Conservation (phyloP, 1,140 invertebrate genomes). For the Drosophila funebris region DNA sequence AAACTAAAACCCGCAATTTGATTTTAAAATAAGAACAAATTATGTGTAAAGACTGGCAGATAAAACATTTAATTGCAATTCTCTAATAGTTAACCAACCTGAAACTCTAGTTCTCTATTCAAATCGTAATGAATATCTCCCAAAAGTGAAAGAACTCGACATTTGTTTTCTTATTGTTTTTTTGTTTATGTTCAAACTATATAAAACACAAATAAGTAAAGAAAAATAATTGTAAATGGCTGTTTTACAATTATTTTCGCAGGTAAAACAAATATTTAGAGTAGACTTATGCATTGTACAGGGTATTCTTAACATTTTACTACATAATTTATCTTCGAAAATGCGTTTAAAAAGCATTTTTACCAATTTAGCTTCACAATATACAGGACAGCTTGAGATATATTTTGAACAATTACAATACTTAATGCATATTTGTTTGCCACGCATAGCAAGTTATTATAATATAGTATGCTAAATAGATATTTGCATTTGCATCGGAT, state of each 20-base stretch:
- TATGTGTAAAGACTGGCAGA: too few species aligned
- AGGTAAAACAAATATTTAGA: background rate
- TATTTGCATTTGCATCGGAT: too few species aligned
- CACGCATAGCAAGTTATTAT: slow-evolving; percentile 37
- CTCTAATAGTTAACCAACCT: too few species aligned
- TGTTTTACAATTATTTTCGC: slow-evolving; percentile 59
- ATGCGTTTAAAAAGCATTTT: slow-evolving; percentile 68
- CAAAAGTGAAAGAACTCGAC: background rate
- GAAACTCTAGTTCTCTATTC: too few species aligned
- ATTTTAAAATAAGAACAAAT: too few species aligned
- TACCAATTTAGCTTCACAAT: slow-evolving; percentile 58
- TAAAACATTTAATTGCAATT: too few species aligned
- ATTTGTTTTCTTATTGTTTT: slow-evolving; percentile 25
- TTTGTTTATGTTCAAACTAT: slow-evolving; percentile 63
- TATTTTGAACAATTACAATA: slow-evolving; percentile 43
- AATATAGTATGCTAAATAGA: slow-evolving; percentile 16
- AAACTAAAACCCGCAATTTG: slow-evolving; percentile 20
- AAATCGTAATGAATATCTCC: background rate
- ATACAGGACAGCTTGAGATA: slow-evolving; percentile 31
- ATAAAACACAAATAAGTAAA: slow-evolving; percentile 26
- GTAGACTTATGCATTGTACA: slow-evolving; percentile 55
- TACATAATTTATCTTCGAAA: slow-evolving; percentile 9
- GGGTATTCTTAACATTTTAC: slow-evolving; percentile 30
- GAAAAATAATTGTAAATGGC: slow-evolving; percentile 67
- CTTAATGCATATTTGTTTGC: slow-evolving; percentile 47